Base-by-base conservation (phyloP, 2,888 invertebrate species). In the Camptogramma bilineatum region DNA sequence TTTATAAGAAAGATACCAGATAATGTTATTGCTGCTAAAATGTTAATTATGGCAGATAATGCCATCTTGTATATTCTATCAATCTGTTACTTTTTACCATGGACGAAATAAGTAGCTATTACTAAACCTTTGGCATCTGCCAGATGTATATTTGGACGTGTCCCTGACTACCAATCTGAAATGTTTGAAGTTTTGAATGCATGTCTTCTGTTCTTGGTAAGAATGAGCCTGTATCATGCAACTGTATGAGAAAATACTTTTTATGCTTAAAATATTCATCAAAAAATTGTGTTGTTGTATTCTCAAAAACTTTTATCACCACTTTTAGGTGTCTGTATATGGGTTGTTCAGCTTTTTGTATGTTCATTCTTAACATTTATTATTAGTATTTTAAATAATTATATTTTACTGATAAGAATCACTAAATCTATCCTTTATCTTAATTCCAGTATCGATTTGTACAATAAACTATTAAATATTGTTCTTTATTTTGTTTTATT, bases 391-490 rank as follows among this genome's bases (percentile, higher is more conserved):
- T 86, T 80, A 81, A 84, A 81, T 82, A n/a, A n/a, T n/a, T n/a
- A 81, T 83, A 81, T 84, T 82, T 44, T 85, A 89, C 79, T 82
- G 76, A 84, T 87, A 86, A 84, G 82, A 70, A 74, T 70, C 79
- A 79, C 80, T 86, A 81, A 83, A 86, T 86, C 81, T 87, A 85
- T 85, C 86, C 88, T 85, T 80, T 84, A 84, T 85, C 84, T 88
- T 85, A 85, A 92, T 92, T 91, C 91, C 90, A 91, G 81, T 89
- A 87, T 85, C 77, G 73, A 88, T 88, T 91, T 91, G 82, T 91
- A 90, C 86, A 89, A 88, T 90, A 88, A 87, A 89, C 80, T 75
- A 86, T 84, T 80, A 82, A 86, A 84, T 84, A 87, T 83, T 89
- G 86, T 85, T 90, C 80, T 83, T 79, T 80, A 62, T 55, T 66